phyloP scores from a whole-genome alignment of 2,888 invertebrate species.

The Noctua pronuba region DNA sequence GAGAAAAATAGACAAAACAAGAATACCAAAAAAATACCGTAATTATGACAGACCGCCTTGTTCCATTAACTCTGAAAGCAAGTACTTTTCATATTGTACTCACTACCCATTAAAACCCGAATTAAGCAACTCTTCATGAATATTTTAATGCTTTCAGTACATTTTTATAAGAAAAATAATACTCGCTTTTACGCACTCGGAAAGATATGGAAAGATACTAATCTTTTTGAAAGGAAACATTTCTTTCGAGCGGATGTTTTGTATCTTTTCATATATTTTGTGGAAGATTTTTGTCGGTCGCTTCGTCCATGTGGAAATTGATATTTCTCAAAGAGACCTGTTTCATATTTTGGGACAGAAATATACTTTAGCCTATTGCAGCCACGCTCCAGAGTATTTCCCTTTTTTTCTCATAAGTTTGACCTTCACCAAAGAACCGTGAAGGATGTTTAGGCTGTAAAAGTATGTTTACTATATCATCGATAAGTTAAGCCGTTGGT shows the following conservation, averaged over 20 bases:
- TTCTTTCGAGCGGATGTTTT: slow-evolving; percentile 29
- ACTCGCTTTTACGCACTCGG: slow-evolving; percentile 17
- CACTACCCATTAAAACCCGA: slow-evolving; percentile 48
- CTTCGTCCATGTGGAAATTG: slow-evolving; percentile 38
- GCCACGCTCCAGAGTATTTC: not conserved
- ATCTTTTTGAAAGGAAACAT: slow-evolving; percentile 46
- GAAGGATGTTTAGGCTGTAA: not conserved
- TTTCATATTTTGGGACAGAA: slow-evolving; percentile 24
- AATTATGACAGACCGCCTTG: slow-evolving; percentile 38
- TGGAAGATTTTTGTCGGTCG: slow-evolving; percentile 7
- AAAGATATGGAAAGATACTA: slow-evolving; percentile 40
- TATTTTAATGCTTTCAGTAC: slow-evolving; percentile 42
- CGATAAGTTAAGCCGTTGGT: too few species aligned
- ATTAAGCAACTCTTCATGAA: slow-evolving; percentile 39
- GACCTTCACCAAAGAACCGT: not conserved
- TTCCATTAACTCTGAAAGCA: slow-evolving; percentile 52
- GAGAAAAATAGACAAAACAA: not conserved
- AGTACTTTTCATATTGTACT: slow-evolving; percentile 43
- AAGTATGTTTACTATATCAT: not conserved
- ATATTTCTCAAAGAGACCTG: slow-evolving; percentile 30
- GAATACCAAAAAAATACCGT: slow-evolving; percentile 45
- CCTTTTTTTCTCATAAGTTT: not conserved
- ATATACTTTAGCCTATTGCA: slow-evolving; percentile 22
- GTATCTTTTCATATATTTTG: slow-evolving; percentile 17
- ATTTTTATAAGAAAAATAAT: slow-evolving; percentile 35